phyloP scores from a whole-genome alignment of 2,888 invertebrate species.

The Zaprionus lineosus region DNA sequence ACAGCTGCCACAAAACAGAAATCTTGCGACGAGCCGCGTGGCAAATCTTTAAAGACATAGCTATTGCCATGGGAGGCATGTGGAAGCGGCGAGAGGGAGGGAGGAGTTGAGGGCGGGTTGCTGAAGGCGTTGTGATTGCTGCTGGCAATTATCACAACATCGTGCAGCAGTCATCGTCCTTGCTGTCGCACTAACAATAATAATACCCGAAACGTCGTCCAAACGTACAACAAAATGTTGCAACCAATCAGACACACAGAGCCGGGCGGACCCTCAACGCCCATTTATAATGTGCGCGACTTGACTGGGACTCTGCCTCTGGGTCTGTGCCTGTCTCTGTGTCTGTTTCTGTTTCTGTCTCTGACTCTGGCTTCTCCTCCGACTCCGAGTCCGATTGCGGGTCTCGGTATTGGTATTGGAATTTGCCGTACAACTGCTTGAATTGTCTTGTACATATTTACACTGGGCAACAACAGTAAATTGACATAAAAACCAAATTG shows the following conservation, averaged over 20 bases:
- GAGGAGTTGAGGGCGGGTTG: background rate
- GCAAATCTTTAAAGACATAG: conserved; percentile 65
- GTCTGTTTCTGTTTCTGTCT: conserved; percentile 17
- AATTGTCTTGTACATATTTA: conserved; percentile 72
- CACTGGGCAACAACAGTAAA: conserved; percentile 75
- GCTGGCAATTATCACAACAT: conserved; percentile 73
- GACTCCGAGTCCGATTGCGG: too few species aligned
- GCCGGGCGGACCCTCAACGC: conserved; percentile 60
- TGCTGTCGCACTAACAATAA: conserved; percentile 50
- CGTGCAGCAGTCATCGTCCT: conserved; percentile 68
- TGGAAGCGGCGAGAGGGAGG: background rate
- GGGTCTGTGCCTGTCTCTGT: conserved; percentile 19
- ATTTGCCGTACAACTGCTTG: conserved; percentile 65
- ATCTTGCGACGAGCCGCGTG: conserved; percentile 43
- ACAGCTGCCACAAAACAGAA: conserved; percentile 57
- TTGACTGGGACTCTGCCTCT: conserved; percentile 3
- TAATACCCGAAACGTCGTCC: conserved; percentile 38
- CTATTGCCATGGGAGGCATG: too few species aligned
- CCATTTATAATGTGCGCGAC: conserved; percentile 64
- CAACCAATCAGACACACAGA: conserved; percentile 62
- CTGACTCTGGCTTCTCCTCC: background rate
- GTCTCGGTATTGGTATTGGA: conserved; percentile 45
- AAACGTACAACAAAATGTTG: conserved; percentile 40
- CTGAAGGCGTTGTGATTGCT: conserved; percentile 15
- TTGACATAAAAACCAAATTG: conserved; percentile 77